A percentile compares a stretch with the other conserved stretches of the same genome.
phyloP scores from a whole-genome alignment of 2,797 vertebrate genomes.

The Mallotus villosus region DNA sequence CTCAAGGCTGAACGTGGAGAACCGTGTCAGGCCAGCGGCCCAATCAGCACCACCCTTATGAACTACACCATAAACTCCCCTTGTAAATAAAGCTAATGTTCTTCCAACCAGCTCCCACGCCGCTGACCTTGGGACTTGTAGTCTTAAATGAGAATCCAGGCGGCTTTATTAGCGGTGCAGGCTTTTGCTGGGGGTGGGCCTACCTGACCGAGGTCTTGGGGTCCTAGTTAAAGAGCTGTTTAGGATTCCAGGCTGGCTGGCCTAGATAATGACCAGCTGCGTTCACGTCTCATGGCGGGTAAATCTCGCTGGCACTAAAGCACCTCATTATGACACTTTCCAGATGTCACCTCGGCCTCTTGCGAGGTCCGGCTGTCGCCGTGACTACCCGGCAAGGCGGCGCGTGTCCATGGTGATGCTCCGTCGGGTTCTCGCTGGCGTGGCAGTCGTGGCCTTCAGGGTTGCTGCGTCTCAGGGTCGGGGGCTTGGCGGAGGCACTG shows the following conservation, averaged over 20 bases:
- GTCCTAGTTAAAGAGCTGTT: conserved; percentile 51
- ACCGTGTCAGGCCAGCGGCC: conserved; percentile 53
- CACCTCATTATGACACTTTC: conserved; percentile 69
- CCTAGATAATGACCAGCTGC: conserved; percentile 70
- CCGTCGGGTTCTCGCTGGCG: conserved; percentile 38
- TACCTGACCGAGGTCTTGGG: conserved; percentile 35
- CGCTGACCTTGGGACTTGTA: conserved; percentile 44
- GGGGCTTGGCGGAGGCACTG: conserved; percentile 22
- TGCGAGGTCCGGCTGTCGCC: conserved; percentile 44
- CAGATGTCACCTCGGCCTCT: conserved; percentile 68
- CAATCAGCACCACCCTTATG: conserved; percentile 52
- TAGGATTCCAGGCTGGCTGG: conserved; percentile 59
- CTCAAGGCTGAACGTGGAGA: conserved; percentile 61
- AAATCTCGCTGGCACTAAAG: conserved; percentile 60
- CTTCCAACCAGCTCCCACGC: conserved; percentile 31
- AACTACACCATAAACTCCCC: conserved; percentile 61
- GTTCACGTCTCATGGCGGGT: conserved; percentile 55
- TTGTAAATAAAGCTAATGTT: conserved; percentile 68
- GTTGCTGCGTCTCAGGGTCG: conserved; percentile 17
- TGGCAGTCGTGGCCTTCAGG: conserved; percentile 34
- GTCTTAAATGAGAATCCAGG: conserved; percentile 49
- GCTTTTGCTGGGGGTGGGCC: conserved; percentile 21
- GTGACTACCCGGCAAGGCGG: conserved; percentile 29
- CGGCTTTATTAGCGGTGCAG: conserved; percentile 42
- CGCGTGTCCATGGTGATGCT: conserved; percentile 9